phyloP scores from a whole-genome alignment of 2,113 vertebrate genomes.

The Asarcornis scutulata region DNA sequence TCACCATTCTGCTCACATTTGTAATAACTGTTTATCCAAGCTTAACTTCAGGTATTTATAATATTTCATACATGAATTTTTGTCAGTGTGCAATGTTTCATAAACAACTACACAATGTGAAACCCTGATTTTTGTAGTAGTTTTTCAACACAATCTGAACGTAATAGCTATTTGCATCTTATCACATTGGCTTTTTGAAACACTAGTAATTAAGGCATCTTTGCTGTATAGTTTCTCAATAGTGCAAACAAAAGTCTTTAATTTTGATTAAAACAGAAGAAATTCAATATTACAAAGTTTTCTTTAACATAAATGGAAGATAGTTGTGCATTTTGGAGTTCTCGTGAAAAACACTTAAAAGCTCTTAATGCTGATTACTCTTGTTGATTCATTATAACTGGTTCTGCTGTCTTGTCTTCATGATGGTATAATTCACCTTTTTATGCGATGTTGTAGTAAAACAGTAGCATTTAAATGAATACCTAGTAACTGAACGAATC shows the following conservation, averaged over 20 bases:
- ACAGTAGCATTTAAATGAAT: constrained; percentile 71
- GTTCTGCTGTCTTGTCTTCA: constrained; percentile 61
- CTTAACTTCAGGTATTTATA: constrained; percentile 70
- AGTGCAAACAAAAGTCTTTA: constrained; percentile 77
- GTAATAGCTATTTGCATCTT: constrained; percentile 67
- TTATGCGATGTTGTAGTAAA: constrained; percentile 48
- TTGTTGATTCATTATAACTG: constrained; percentile 62
- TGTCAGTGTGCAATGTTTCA: constrained; percentile 66
- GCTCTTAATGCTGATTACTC: constrained; percentile 65
- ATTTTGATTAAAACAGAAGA: constrained; percentile 72
- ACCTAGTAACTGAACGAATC: constrained; percentile 59
- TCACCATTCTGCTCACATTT: constrained; percentile 71
- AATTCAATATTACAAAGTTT: constrained; percentile 49
- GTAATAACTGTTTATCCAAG: constrained; percentile 68
- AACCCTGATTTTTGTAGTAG: constrained; percentile 69
- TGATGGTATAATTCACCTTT: constrained; percentile 57
- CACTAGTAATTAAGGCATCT: constrained; percentile 80
- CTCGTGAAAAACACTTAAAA: constrained; percentile 71
- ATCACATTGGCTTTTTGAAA: constrained; percentile 73
- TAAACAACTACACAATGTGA: constrained; percentile 67
- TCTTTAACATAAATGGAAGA: constrained; percentile 64
- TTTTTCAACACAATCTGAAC: constrained; percentile 62
- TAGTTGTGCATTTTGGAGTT: constrained; percentile 73
- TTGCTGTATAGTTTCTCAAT: constrained; percentile 74
- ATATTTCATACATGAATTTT: constrained; percentile 59